Evolutionary conservation across 2,797 vertebrate species (phyloP).

Genomic region (Sebastes umbrosus): DNA sequence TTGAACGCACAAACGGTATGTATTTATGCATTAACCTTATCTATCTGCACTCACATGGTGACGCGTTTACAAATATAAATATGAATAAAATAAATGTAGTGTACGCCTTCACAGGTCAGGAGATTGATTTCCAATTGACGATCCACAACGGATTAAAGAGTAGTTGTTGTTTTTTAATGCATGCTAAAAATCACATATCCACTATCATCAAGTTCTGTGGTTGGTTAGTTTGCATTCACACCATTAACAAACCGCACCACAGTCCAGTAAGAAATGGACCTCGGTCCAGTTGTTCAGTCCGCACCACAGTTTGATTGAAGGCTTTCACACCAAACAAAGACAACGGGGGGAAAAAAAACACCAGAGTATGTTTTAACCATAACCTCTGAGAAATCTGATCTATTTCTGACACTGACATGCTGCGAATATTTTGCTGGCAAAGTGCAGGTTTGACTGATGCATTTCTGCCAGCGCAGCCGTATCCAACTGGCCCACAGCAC

Average conservation of each 20-base stretch:
- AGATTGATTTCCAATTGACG: too few relatives aligned
- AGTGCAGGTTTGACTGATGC: background rate
- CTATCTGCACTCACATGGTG: background rate
- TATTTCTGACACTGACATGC: background rate
- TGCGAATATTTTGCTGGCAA: background rate
- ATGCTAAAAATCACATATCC: background rate
- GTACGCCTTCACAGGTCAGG: background rate
- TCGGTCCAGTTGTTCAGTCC: background rate
- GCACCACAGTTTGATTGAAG: background rate
- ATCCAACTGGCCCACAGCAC: background rate
- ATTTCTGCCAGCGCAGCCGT: background rate
- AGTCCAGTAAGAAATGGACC: background rate
- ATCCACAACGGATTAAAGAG: too few relatives aligned
- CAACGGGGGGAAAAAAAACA: background rate
- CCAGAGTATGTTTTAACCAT: background rate
- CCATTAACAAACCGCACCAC: too few relatives aligned
- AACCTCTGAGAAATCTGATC: background rate
- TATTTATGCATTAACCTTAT: background rate
- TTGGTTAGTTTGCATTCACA: background rate
- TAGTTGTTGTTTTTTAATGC: background rate
- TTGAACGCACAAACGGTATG: constrained; percentile 91
- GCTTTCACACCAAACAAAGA: background rate
- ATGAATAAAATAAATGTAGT: background rate
- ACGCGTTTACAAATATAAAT: background rate
- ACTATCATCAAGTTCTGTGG: too few relatives aligned